Base-by-base conservation (phyloP, 1,140 invertebrate genomes). In the Pissodes strobi region DNA sequence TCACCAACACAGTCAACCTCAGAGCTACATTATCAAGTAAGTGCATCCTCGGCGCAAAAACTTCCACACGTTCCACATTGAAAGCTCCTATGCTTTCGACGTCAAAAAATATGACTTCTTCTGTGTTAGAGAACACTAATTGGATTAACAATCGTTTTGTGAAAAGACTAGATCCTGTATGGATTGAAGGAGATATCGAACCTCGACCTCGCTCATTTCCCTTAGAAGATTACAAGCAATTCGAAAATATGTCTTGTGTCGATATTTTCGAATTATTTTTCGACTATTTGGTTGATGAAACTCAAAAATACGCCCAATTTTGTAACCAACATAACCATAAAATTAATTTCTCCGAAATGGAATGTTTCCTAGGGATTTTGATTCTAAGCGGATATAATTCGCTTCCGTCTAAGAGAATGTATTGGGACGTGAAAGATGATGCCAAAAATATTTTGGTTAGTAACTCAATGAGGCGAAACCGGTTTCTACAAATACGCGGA, bases 381-480 rank as follows among this genome's bases (percentile, higher is more conserved):
- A n/a, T n/a, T n/a, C n/a, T n/a, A n/a, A n/a, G n/a, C n/a, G n/a
- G 72, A 43, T 75, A 75, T 55, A 70, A 74, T 67, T 53, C 68
- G 67, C 56, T 74, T 38, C 73, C 71, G 27, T 56, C 51, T 49
- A 70, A 74, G 67, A 55, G 62, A 43, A 43, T 52, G 52, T 73
- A 77, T 56, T 75, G 74, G 73, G 68, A 69, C 59, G 61, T 67
- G 30, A 69, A 71, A 69, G 71, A 72, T 67, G 74, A 74, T 66
- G 56, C 73, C 64, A 67, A 69, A 49, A 70, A 74, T 46, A 27
- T 43, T 51, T 38, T 71, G 39, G 65, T 74, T 46, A 51, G 55
- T 27, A 65, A 71, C 53, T 43, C 59, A 55, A 73, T 74, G 73
- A 68, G 73, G 18, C 43, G 70, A 25, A 63, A 76, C 59, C 64